Conservation (phyloP, 2,888 invertebrate genomes). For the Blera fallax region DNA sequence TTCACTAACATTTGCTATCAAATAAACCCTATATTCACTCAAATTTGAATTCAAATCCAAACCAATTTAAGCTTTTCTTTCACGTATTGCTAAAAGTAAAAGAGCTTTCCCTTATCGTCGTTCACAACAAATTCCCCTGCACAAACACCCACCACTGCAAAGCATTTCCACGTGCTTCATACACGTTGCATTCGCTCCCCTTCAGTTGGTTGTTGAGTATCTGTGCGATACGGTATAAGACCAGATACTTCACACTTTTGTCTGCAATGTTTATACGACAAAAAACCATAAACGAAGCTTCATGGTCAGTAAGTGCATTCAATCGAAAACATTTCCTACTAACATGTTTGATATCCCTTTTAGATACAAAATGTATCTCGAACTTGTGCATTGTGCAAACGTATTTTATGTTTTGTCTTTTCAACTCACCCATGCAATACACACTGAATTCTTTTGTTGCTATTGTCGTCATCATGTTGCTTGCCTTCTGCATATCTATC, state of each 20-base stretch:
- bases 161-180: constrained; percentile 34
- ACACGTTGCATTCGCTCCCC: constrained; percentile 6
- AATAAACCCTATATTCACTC: too few relatives aligned
- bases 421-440: not conserved
- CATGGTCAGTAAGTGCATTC: not conserved
- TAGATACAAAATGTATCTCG: constrained; percentile 10
- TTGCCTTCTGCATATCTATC: constrained; percentile 10
- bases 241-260: not conserved
- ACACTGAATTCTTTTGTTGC: constrained; percentile 35
- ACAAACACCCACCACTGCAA: not conserved
- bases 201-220: not conserved
- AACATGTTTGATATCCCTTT: not conserved
- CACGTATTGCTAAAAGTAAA: not conserved
- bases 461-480: constrained; percentile 54
- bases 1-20: too few relatives aligned
- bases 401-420: not conserved
- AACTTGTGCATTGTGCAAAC: not conserved
- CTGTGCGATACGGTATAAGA: not conserved
- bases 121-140: not conserved
- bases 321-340: not conserved
- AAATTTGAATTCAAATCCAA: not conserved
- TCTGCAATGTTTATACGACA: not conserved
- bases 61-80: not conserved
- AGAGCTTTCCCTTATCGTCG: not conserved
- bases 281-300: not conserved